Evolutionary conservation across 2,888 invertebrate genomes (phyloP), one percentile per base, ranked within the genome.

Genomic region (Dynastes grantii): DNA sequence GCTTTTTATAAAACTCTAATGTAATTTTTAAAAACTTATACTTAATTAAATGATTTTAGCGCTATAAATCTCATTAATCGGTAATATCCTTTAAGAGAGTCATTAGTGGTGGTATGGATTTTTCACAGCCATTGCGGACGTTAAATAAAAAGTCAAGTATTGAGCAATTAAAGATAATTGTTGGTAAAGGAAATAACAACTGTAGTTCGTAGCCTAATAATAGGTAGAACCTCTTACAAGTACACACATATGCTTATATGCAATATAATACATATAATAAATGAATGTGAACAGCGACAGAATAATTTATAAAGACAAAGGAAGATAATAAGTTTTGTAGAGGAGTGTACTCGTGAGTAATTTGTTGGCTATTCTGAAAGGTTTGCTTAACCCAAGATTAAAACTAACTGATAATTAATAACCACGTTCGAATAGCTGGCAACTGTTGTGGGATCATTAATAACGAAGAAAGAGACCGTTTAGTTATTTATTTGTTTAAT

Each of bases 361-460:
- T 89, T 89, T 89, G 89, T 89, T 88, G 88, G 86, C 87, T 84
- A 86, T 87, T 87, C 87, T 88, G 89, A 89, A 89, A 89, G 88
- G 89, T 89, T 90, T 90, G 89, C 89, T 89, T 90, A 89, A 89
- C 89, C 89, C 87, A 86, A 89, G 89, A 89, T 89, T 89, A 89
- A 89, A 89, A 89, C 88, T 88, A 89, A 89, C 89, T 89, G 89
- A 90, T 90, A 90, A 90, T 90, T 90, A 90, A 90, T 90, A 89
- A 90, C 88, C 87, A 88, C 88, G 87, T 89, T 88, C 85, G 84
- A 85, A 83, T 83, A 83, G 84, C 85, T 83, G 84, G 88, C 88
- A 89, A 88, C 88, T 87, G 89, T 88, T 88, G 87, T 86, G 83
- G 86, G 85, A 87, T 87, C 88, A 89, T 89, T 89, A 89, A 89